A percentile compares a stretch with the other conserved stretches of the same genome.
phyloP scores from a whole-genome alignment of 2,797 vertebrate species.

The Poeciliopsis presidionis region DNA sequence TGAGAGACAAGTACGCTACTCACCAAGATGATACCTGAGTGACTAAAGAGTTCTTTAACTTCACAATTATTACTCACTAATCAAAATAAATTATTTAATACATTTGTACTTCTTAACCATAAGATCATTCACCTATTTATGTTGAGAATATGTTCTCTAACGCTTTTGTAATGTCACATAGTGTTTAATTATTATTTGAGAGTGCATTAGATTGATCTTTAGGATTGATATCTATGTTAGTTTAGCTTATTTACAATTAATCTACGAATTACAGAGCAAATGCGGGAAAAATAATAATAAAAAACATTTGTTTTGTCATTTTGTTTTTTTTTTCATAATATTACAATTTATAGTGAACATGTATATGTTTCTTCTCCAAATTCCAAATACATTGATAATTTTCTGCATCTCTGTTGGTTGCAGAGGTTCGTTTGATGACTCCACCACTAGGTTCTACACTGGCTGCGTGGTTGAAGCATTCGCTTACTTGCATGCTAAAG shows the following conservation, averaged over 20 bases:
- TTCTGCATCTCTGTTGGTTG: neutral
- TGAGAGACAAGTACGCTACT: slow-evolving; percentile 90
- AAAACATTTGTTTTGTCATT: neutral
- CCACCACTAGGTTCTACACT: slow-evolving; percentile 95
- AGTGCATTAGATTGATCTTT: neutral
- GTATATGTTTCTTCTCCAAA: neutral
- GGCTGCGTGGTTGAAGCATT: slow-evolving; percentile 96
- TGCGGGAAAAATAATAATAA: neutral
- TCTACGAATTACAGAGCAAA: neutral
- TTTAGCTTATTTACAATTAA: neutral
- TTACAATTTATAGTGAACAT: neutral
- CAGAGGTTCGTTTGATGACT: slow-evolving; percentile 96
- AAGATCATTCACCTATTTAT: neutral
- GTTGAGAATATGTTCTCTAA: neutral
- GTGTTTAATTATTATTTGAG: neutral
- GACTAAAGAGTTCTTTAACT: neutral
- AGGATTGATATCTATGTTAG: neutral
- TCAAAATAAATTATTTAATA: neutral
- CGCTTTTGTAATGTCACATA: neutral
- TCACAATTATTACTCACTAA: neutral
- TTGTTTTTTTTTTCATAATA: fast-evolving
- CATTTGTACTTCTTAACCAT: neutral
- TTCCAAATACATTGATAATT: neutral
- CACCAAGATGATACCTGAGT: neutral
- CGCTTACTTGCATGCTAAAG: slow-evolving; percentile 96